phyloP scores from a whole-genome alignment of 2,113 vertebrate genomes.

The Callopanchax toddi region DNA sequence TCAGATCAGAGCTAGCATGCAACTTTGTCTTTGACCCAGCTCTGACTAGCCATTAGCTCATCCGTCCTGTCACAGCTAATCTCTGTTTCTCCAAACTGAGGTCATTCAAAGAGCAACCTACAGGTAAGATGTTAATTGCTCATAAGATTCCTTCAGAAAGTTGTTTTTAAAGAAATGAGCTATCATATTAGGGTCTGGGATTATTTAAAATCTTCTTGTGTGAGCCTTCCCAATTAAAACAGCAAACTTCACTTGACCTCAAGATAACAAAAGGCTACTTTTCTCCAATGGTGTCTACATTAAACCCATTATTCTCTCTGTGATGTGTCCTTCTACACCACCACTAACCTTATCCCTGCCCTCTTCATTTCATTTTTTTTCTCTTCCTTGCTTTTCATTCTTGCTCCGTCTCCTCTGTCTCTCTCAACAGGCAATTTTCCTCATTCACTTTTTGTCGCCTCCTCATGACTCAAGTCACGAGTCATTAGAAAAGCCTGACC shows the following conservation, averaged over 20 bases:
- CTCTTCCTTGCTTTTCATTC: conserved; percentile 51
- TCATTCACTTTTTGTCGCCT: conserved; percentile 63
- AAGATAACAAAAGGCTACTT: neutral
- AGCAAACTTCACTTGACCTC: conserved; percentile 15
- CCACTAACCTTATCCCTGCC: conserved; percentile 34
- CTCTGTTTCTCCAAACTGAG: too few species aligned
- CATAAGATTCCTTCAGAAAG: too few species aligned
- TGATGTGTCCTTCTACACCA: conserved; percentile 23
- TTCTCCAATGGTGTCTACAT: conserved; percentile 16
- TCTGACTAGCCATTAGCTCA: too few species aligned
- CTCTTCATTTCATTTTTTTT: conserved; percentile 33
- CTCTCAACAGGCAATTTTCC: conserved; percentile 62
- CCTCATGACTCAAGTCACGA: conserved; percentile 77
- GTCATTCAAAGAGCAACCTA: too few species aligned
- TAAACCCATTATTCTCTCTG: conserved; percentile 25
- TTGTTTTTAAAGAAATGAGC: too few species aligned
- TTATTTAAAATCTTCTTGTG: conserved; percentile 10
- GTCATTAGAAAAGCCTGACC: conserved; percentile 81
- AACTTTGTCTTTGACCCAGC: too few species aligned
- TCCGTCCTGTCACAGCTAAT: too few species aligned
- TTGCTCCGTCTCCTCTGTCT: conserved; percentile 35
- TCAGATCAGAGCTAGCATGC: too few species aligned
- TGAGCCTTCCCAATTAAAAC: conserved; percentile 1
- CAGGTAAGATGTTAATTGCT: too few species aligned
- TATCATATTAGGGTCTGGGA: neutral